Percentiles rank a stretch among this genome's conserved stretches.
Evolutionary conservation across 2,797 vertebrate species (phyloP).

Genomic region (Rhinella marina): DNA sequence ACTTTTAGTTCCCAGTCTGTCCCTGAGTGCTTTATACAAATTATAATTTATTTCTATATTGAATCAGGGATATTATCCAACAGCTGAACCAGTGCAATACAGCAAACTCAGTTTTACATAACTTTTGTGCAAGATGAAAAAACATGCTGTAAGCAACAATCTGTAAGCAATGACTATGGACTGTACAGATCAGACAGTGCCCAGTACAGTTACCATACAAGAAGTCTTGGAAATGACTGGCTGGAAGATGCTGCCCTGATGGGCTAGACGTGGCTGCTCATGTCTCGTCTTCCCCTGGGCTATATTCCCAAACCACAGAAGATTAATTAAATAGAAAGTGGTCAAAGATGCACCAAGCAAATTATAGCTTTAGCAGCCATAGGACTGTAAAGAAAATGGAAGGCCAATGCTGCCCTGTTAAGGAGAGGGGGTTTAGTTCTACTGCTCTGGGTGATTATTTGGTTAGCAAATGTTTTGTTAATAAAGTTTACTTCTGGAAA

Average conservation of each 20-base stretch:
- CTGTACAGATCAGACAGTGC: background rate
- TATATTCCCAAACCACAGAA: constrained; percentile 64
- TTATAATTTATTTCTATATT: background rate
- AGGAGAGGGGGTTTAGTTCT: background rate
- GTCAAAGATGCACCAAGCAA: constrained; percentile 64
- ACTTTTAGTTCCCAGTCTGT: too few species aligned
- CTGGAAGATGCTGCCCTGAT: constrained; percentile 12
- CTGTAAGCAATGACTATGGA: background rate
- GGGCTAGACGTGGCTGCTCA: constrained; percentile 51
- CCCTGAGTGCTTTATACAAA: background rate
- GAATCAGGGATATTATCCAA: background rate
- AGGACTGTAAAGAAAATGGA: background rate
- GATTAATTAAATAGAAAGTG: constrained; percentile 66
- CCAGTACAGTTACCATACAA: constrained; percentile 11
- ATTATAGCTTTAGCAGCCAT: constrained; percentile 61
- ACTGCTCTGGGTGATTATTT: background rate
- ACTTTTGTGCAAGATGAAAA: too few species aligned
- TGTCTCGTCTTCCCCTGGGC: constrained; percentile 62
- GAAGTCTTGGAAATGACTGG: background rate
- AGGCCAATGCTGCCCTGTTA: background rate
- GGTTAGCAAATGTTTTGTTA: too few species aligned
- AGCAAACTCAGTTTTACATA: background rate
- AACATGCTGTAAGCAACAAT: too few species aligned
- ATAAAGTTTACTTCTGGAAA: too few species aligned
- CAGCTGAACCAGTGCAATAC: background rate